Base-by-base conservation (phyloP, 1,140 invertebrate species). In the Tetramorium alpestre region DNA sequence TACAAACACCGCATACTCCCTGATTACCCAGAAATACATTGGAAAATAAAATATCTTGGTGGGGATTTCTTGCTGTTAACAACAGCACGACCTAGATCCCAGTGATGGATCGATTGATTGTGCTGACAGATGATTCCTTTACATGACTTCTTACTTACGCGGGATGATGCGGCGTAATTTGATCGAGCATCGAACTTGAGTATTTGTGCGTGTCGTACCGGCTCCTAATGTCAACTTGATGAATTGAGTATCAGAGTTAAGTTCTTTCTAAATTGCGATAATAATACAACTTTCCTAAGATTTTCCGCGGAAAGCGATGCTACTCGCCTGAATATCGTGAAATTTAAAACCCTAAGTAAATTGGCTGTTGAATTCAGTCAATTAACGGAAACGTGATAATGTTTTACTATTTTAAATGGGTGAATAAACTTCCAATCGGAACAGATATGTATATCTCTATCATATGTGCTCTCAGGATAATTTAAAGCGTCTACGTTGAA, bases 101-200 rank as follows among this genome's bases (percentile, higher is more conserved):
- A 11, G 47, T 89, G 88, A 90, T 87, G 77, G 85, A 90, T 89
- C 77, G 88, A 77, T 86, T 41, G 88, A 82, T 82, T 64, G 44
- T 62, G 64, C 60, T 78, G 89, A 90, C 86, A 80, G 89, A 87
- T 87, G 69, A 73, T 73, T 51, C 65, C 11, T 56, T 84, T 84
- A 90, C 89, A 90, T 89, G 89, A 84, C 72, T 90, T 90, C 77
- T 90, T 89, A 89, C 88, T 90, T 90, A 87, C 77, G 13, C 72
- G 49, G 18, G 73, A 51, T 65, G 73, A 78, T 54, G 70, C 75
- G 75, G 73, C 54, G 47, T 62, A 54, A 75, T 76, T 81, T 49
- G 49, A 54, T 70, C 69, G 58, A 73, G 75, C 28, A 47, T 67
- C 18, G 2, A 33, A 51, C 41, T 73, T 51, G 64, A 76, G 73